A percentile compares a stretch with the other conserved stretches of the same genome.
Evolutionary conservation across 2,113 vertebrate species (phyloP).

Genomic region (Thunnus maccoyii): DNA sequence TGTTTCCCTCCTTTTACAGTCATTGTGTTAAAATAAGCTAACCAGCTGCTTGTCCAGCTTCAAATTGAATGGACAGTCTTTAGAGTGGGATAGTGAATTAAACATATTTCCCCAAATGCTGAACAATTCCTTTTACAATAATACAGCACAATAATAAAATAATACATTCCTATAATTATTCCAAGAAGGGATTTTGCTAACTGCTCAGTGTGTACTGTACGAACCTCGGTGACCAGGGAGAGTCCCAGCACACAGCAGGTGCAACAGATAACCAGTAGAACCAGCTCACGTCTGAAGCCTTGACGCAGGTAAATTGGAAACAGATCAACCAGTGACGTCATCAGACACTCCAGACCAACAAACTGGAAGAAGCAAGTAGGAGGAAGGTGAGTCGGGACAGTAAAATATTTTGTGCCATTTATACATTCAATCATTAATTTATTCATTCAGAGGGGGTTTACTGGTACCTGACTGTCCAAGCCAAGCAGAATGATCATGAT

Average conservation of each 20-base stretch:
- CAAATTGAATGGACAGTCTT: no score
- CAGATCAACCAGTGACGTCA: constrained; percentile 73
- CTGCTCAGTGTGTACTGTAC: background rate
- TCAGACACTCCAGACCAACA: constrained; percentile 76
- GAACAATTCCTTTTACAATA: no score
- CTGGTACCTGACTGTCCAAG: constrained; percentile 74
- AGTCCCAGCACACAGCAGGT: constrained; percentile 68
- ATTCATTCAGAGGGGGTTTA: background rate
- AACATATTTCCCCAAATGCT: no score
- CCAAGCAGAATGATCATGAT: constrained; percentile 76
- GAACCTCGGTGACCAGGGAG: constrained; percentile 71
- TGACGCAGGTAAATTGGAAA: constrained; percentile 57
- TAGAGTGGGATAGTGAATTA: no score
- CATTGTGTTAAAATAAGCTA: no score
- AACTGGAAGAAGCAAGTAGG: constrained; percentile 49
- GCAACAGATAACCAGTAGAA: constrained; percentile 64
- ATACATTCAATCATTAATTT: background rate
- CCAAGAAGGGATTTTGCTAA: background rate
- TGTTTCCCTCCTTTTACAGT: no score
- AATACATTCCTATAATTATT: no score
- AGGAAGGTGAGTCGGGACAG: background rate
- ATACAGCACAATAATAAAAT: no score
- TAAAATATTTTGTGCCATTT: no score
- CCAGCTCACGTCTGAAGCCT: constrained; percentile 70
- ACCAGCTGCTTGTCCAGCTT: no score